These are phyloP conservation scores for Gallinago solitaria DNA, from an alignment of 2,797 vertebrate genomes.

Conservation along the genomic window DNA sequence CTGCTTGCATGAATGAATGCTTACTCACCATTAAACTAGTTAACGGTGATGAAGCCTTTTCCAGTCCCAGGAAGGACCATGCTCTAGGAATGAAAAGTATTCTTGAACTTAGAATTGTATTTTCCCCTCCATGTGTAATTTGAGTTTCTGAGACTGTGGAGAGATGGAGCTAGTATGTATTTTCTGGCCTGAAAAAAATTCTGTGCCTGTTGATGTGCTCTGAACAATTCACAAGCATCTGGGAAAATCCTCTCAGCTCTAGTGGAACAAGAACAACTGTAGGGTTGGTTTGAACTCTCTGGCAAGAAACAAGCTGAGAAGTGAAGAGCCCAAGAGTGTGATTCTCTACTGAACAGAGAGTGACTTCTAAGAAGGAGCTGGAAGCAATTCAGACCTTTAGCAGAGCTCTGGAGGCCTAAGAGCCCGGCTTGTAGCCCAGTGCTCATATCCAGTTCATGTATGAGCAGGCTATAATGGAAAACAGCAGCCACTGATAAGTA, in stretches of 20 bases:
- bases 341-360: not conserved
- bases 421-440: conserved; percentile 45
- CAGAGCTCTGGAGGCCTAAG: not conserved
- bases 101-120: not conserved
- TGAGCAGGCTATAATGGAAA: conserved; percentile 37
- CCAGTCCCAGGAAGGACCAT: not conserved
- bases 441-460: not conserved
- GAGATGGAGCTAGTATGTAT: not conserved
- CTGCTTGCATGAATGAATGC: not conserved
- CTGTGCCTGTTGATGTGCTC: not conserved
- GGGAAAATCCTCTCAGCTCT: not conserved
- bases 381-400: conserved; percentile 44
- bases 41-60: not conserved
- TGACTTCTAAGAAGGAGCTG: conserved; percentile 34
- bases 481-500: conserved; percentile 43
- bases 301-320: not conserved
- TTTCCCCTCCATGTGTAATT: not conserved
- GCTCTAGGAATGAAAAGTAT: not conserved
- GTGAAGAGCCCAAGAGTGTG: not conserved
- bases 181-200: not conserved
- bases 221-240: not conserved
- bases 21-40: not conserved
- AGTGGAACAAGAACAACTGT: not conserved
- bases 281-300: not conserved
- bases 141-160: not conserved